Base-by-base conservation (phyloP, 37 sponge, comb jelly and placozoan species). In the Bolinopsis microptera region DNA sequence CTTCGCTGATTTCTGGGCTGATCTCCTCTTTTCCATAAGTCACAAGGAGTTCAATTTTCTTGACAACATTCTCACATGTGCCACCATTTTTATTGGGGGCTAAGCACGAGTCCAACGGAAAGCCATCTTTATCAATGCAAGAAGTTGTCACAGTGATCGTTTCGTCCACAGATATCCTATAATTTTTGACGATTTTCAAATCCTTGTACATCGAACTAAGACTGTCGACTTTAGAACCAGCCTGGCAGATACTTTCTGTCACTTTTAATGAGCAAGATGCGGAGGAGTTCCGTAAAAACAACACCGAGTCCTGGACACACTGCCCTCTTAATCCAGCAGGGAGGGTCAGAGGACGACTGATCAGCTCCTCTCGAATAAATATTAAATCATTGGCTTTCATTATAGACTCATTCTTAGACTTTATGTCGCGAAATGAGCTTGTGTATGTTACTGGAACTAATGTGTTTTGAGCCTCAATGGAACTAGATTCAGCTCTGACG, bases 261-360 rank as follows among this genome's bases (percentile, higher is more conserved):
- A 80, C 8, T 80, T 2, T 80, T 80, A 32, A 13, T 1, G 82
- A 36, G 37, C 82, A 80, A 3, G 82, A 30, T 28, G 37, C 3
- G 30, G 37, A 34, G 9, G 82, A 36, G 38, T 80, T 80, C 32
- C 82, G 35, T 18, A 80, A 30, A 33, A 30, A 80, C 36, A 80
- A 35, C 1, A 80, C 82, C 8, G 82, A 80, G 38, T 80, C 38
- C 16, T 33, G 82, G 2, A 80, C 82, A 33, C 82, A 80, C 5
- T 32, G 24, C 5, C 37, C 37, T 1, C 82, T 2, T 32, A 80
- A 30, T 13, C 38, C 38, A 36, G 82, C 82, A 32, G 82, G 82
- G 0, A 80, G 22, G 82, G 32, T 1, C 38, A 80, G 82, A 13
- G 82, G 38, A 33, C 37, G 3, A 21, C 30, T 80, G 35, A 36